Conservation (phyloP, 2,888 invertebrate species). For the Drosophila prostipennis region DNA sequence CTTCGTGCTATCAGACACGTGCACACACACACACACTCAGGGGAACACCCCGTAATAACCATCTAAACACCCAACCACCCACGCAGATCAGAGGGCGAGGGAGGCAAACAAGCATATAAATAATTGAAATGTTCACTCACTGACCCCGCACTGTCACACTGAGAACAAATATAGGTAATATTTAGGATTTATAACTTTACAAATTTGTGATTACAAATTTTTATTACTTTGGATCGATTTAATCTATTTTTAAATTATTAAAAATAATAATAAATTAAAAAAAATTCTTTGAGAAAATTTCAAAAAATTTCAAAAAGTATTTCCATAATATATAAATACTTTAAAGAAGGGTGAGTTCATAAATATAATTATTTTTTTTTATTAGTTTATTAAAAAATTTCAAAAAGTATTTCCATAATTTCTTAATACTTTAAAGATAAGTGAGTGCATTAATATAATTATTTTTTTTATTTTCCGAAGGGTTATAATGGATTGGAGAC, state of each 20-base stretch:
- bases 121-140: conserved; percentile 74
- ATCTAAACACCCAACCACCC: conserved; percentile 7
- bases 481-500: too few relatives aligned
- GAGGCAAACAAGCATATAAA: conserved; percentile 77
- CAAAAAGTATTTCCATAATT: too few relatives aligned
- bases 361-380: too few relatives aligned
- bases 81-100: conserved; percentile 8
- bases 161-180: neutral
- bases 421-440: too few relatives aligned
- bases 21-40: conserved; percentile 28
- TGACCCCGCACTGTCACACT: conserved; percentile 21
- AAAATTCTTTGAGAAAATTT: too few relatives aligned
- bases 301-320: too few relatives aligned
- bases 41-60: neutral
- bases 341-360: too few relatives aligned
- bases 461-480: too few relatives aligned
- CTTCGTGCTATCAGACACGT: conserved; percentile 47
- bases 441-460: too few relatives aligned
- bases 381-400: too few relatives aligned
- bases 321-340: too few relatives aligned
- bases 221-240: neutral
- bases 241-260: neutral
- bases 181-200: neutral
- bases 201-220: neutral
- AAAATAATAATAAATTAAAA: too few relatives aligned